Base-by-base conservation (phyloP, 2,113 vertebrate genomes). In the Globicephala melas region DNA sequence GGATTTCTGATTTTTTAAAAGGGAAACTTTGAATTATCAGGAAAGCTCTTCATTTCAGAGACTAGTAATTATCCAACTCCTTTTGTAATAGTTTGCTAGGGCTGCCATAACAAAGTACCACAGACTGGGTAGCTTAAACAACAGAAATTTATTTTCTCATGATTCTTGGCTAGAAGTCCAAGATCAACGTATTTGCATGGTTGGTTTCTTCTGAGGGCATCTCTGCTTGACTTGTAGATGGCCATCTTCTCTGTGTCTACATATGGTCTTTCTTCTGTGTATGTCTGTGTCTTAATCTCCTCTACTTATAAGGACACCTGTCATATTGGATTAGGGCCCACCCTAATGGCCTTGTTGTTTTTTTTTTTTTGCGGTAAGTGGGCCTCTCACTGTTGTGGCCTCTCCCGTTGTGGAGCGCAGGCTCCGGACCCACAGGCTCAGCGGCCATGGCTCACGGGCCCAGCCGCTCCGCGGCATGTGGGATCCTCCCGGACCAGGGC, bases 1-100 rank as follows among this genome's bases (percentile, higher is more conserved):
- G 79, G 5, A 92, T 79, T 96, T 91, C 76, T 84, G 12, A 71
- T 62, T 80, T 90, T 90, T 91, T 89, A 41, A 87, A 82, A 50
- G 41, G 3, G 21, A 82, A 81, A 81, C 14, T 74, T 41, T 44
- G 55, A 87, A 41, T n/a, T 23, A 77, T 68, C 10, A 58, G 41
- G 28, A 88, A 91, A 26, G 23, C 26, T 93, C 20, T 82, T 79
- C 38, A 53, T 84, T 92, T 95, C 53, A 82, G n/a, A 70, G 41
- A 77, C 13, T 36, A 50, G 47, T 25, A 11, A 82, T 17, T 44
- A 55, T 58, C 23, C 6, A 62, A 1, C 10, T 79, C 15, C 25
- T 14, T 67, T 33, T 38, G 14, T 71, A 44, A n/a, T 53, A 31
- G 25, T 85, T 74, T 89, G 12, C 73, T 50, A 47, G 12, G 13